phyloP scores from a whole-genome alignment of 2,888 invertebrate species.

The Netelia inedita region DNA sequence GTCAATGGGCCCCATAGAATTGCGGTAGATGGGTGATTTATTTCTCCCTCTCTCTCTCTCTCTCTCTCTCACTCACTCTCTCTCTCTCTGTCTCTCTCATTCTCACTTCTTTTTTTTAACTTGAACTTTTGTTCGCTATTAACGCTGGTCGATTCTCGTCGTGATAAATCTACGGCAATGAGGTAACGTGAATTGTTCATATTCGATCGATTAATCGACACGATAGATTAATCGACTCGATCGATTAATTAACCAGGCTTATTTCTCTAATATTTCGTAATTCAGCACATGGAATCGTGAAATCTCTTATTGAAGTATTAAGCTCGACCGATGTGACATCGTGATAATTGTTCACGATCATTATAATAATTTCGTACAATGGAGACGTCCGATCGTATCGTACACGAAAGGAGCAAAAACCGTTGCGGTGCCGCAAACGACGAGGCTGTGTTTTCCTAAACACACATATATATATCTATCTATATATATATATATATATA shows the following conservation, averaged over 20 bases:
- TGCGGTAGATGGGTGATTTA: neutral
- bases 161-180: too few relatives aligned
- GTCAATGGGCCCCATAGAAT: neutral
- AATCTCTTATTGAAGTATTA: neutral
- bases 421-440: neutral
- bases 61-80: too few relatives aligned
- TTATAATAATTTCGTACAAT: constrained; percentile 24
- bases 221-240: too few relatives aligned
- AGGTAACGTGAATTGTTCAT: too few relatives aligned
- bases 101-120: too few relatives aligned
- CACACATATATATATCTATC: neutral
- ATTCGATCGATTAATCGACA: too few relatives aligned
- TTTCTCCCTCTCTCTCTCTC: neutral
- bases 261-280: too few relatives aligned
- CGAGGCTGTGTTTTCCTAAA: neutral
- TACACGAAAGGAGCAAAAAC: constrained; percentile 1
- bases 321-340: neutral
- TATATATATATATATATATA: neutral
- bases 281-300: too few relatives aligned
- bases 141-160: too few relatives aligned
- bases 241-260: too few relatives aligned
- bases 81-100: too few relatives aligned
- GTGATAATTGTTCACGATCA: neutral
- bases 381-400: constrained; percentile 12
- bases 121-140: too few relatives aligned